Conservation (phyloP, 30 jellyfish, hydroid and myxozoan species). For the Aurelia sp. region DNA sequence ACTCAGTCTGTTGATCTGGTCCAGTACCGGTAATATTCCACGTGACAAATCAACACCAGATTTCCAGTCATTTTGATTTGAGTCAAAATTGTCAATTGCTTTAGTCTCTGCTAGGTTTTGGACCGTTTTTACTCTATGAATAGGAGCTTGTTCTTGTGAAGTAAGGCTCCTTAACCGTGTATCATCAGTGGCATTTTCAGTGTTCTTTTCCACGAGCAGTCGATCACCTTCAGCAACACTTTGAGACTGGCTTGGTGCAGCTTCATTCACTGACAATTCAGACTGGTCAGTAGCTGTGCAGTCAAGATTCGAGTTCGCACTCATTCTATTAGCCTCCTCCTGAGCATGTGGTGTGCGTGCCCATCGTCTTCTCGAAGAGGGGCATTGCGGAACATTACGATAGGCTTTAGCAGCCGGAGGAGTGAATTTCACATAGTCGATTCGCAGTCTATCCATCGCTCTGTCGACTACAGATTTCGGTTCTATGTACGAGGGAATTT, state of each 20-base stretch:
- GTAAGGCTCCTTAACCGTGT: too few species aligned
- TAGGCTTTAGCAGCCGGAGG: constrained; percentile 20
- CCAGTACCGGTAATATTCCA: constrained; percentile 14
- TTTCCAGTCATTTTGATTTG: not conserved
- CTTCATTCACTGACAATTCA: not conserved
- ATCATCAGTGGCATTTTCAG: not conserved
- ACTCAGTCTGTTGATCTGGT: constrained; percentile 43
- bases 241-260: not conserved
- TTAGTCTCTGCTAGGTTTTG: not conserved
- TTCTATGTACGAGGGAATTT: not conserved
- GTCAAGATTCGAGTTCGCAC: not conserved
- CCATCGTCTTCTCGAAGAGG: constrained; percentile 37
- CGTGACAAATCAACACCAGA: constrained; percentile 19
- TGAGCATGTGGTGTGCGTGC: constrained; percentile 75
- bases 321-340: not conserved
- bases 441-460: not conserved
- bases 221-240: not conserved
- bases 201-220: not conserved
- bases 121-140: too few species aligned
- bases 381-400: constrained; percentile 27
- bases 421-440: not conserved
- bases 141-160: too few species aligned
- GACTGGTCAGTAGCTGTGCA: not conserved
- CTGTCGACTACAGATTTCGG: not conserved
- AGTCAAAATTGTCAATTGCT: not conserved